Conservation (phyloP, 2,797 vertebrate genomes). For the Enteromius treurensis region DNA sequence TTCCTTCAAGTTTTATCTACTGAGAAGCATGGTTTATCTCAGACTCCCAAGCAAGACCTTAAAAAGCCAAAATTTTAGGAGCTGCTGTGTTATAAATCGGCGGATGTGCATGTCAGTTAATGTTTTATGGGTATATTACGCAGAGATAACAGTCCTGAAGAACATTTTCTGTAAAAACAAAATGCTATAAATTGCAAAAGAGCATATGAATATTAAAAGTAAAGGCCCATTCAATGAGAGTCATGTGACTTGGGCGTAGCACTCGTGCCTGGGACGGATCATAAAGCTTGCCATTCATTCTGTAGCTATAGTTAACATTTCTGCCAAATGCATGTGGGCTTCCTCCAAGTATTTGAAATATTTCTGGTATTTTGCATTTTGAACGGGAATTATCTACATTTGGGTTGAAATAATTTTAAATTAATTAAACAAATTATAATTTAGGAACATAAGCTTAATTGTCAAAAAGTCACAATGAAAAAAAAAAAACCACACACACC, state of each 20-base stretch:
- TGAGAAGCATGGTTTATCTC: background rate
- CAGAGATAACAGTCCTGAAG: background rate
- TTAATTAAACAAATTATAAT: too few relatives aligned
- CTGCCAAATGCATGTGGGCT: slow-evolving; percentile 58
- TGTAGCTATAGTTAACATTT: slow-evolving; percentile 48
- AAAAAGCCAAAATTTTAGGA: background rate
- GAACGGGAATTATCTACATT: slow-evolving; percentile 47
- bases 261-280: slow-evolving; percentile 69
- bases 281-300: slow-evolving; percentile 78
- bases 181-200: background rate
- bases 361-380: slow-evolving; percentile 70
- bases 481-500: too few relatives aligned
- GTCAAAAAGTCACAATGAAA: background rate
- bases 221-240: slow-evolving; percentile 54
- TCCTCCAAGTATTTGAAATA: slow-evolving; percentile 72
- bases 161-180: background rate
- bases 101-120: background rate
- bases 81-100: background rate
- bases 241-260: slow-evolving; percentile 64
- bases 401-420: slow-evolving; percentile 15
- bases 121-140: background rate
- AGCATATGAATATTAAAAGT: slow-evolving; percentile 30
- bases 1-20: background rate
- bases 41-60: background rate
- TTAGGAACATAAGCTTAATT: background rate